A percentile compares a stretch with the other conserved stretches of the same genome.
Evolutionary conservation across 92 coral and sea anemone species (phyloP).

Genomic region (Parazoanthus atlanticus): DNA sequence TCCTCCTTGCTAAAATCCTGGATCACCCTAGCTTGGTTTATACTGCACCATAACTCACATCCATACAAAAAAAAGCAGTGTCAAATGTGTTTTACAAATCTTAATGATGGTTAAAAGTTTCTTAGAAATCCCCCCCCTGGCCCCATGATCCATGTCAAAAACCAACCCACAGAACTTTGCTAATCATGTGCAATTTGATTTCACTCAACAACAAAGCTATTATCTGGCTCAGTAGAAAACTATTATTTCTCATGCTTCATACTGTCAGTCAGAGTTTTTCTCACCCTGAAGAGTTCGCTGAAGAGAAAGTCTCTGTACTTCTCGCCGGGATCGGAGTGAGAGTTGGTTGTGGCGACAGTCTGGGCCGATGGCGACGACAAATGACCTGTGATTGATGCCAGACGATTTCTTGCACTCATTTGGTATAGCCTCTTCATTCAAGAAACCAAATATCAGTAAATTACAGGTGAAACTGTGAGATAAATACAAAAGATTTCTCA

Average conservation of each 20-base stretch:
- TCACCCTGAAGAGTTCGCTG: constrained; percentile 1
- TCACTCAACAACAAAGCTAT: background rate
- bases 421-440: background rate
- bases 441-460: background rate
- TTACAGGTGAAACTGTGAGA: background rate
- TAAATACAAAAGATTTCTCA: background rate
- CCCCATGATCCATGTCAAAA: no score
- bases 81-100: no score
- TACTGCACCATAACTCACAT: no score
- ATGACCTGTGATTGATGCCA: constrained; percentile 12
- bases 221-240: no score
- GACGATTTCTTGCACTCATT: constrained; percentile 16
- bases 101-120: no score
- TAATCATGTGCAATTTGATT: background rate
- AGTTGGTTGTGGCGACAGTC: background rate
- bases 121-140: no score
- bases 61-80: no score
- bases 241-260: no score
- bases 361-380: background rate
- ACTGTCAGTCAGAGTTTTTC: background rate
- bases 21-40: no score
- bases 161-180: no score
- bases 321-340: background rate
- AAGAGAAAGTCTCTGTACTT: background rate
- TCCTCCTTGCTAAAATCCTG: no score